A percentile compares a stretch with the other conserved stretches of the same genome.
Evolutionary conservation across 2,113 vertebrate genomes (phyloP).

Genomic region (Harpagus bidentatus): DNA sequence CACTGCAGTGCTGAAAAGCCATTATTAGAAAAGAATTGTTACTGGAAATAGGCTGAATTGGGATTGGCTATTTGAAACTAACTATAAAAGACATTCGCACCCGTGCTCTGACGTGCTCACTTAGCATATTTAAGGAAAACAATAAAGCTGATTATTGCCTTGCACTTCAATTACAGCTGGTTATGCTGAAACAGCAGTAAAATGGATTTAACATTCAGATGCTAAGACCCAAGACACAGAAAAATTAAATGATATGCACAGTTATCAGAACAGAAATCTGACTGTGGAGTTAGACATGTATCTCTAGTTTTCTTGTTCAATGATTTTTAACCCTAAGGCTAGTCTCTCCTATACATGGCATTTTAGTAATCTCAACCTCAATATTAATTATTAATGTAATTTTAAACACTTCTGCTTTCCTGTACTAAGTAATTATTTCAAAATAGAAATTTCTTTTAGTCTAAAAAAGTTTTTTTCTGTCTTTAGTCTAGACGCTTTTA

Average conservation of each 20-base stretch:
- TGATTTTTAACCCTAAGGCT: not conserved
- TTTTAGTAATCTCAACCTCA: not conserved
- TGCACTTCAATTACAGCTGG: slow-evolving; percentile 1
- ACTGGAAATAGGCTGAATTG: not conserved
- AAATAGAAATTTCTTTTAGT: not conserved
- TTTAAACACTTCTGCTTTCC: not conserved
- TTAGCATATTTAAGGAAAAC: slow-evolving; percentile 22
- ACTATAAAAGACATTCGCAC: not conserved
- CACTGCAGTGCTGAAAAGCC: not conserved
- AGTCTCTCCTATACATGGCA: not conserved
- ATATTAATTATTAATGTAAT: not conserved
- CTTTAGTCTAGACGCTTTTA: not conserved
- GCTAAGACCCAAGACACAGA: not conserved
- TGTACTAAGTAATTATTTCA: not conserved
- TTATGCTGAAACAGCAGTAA: not conserved
- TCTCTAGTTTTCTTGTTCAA: not conserved
- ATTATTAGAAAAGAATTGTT: not conserved
- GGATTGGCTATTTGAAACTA: not conserved
- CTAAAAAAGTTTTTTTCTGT: not conserved
- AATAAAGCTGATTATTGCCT: slow-evolving; percentile 29
- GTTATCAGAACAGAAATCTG: not conserved
- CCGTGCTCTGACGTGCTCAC: not conserved
- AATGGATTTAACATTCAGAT: not conserved
- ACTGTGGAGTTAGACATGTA: not conserved
- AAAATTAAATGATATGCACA: not conserved